Conservation (phyloP, 1,140 invertebrate genomes). For the Polyergus mexicanus region DNA sequence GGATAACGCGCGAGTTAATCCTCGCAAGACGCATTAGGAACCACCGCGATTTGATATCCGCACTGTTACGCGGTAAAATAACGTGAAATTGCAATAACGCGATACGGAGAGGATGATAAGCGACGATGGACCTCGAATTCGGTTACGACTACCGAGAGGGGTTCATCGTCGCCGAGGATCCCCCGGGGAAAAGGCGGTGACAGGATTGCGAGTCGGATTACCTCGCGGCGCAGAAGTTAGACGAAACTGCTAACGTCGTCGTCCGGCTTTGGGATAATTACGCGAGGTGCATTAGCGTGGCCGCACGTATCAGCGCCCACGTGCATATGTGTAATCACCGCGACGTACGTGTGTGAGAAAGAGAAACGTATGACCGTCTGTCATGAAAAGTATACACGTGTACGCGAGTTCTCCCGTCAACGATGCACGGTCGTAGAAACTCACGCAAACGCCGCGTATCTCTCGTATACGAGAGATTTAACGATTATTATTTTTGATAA, state of each 20-base stretch:
- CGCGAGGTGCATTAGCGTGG: conserved; percentile 74
- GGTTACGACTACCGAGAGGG: conserved; percentile 16
- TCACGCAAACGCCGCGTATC: conserved; percentile 13
- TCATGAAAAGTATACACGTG: conserved; percentile 43
- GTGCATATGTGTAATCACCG: conserved; percentile 56
- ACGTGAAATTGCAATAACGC: conserved; percentile 72
- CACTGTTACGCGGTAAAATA: conserved; percentile 66
- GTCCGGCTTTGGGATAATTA: conserved; percentile 76
- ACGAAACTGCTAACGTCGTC: conserved; percentile 57
- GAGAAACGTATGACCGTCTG: conserved; percentile 5
- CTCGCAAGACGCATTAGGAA: conserved; percentile 46
- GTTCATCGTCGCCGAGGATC: conserved; percentile 23
- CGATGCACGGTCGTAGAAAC: conserved; percentile 30
- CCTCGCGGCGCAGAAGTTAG: conserved; percentile 70
- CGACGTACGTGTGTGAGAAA: not conserved
- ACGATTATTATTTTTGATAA: conserved; percentile 52
- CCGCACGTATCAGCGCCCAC: conserved; percentile 39
- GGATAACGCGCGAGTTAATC: conserved; percentile 40
- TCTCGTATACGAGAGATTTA: not conserved
- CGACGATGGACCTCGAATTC: conserved; percentile 31
- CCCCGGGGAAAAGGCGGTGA: conserved; percentile 56
- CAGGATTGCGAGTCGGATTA: conserved; percentile 72
- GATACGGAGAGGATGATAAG: conserved; percentile 18
- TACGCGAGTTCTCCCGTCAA: conserved; percentile 29
- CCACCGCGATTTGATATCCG: conserved; percentile 69